Percentiles rank a stretch among this genome's conserved stretches.
phyloP scores from a whole-genome alignment of 2,888 invertebrate species.

The Pogonocherus hispidulus region DNA sequence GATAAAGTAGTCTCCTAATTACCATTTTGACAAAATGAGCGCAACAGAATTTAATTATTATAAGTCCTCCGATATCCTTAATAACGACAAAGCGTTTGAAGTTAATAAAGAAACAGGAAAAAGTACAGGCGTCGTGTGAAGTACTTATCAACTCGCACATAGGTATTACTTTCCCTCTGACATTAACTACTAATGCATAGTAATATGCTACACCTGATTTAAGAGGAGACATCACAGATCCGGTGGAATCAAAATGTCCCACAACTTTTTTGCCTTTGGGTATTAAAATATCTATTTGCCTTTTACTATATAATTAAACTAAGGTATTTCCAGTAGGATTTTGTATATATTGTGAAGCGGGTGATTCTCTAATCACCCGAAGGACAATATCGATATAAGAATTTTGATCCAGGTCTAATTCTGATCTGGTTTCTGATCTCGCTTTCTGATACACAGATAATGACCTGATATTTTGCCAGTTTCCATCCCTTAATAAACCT shows the following conservation, averaged over 20 bases:
- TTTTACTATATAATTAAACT: background rate
- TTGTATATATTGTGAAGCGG: background rate
- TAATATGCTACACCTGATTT: background rate
- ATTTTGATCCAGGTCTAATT: background rate
- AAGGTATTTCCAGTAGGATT: background rate
- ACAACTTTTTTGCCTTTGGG: background rate
- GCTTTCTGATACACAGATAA: constrained; percentile 2
- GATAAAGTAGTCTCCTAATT: too few species aligned
- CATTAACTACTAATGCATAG: background rate
- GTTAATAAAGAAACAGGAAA: background rate
- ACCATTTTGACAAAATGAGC: too few species aligned
- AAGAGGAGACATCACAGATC: background rate
- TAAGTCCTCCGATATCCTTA: too few species aligned
- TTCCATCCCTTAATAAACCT: background rate
- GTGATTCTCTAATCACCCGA: background rate
- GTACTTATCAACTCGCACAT: background rate
- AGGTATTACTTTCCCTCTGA: background rate
- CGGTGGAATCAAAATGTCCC: background rate
- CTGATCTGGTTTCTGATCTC: background rate
- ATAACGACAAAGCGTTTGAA: too few species aligned
- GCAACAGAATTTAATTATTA: too few species aligned
- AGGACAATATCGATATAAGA: background rate
- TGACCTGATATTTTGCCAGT: background rate
- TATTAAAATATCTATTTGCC: background rate
- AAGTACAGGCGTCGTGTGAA: background rate